A percentile compares a stretch with the other conserved stretches of the same genome.
Evolutionary conservation across 1,140 invertebrate species (phyloP).

Genomic region (Plodia interpunctella): DNA sequence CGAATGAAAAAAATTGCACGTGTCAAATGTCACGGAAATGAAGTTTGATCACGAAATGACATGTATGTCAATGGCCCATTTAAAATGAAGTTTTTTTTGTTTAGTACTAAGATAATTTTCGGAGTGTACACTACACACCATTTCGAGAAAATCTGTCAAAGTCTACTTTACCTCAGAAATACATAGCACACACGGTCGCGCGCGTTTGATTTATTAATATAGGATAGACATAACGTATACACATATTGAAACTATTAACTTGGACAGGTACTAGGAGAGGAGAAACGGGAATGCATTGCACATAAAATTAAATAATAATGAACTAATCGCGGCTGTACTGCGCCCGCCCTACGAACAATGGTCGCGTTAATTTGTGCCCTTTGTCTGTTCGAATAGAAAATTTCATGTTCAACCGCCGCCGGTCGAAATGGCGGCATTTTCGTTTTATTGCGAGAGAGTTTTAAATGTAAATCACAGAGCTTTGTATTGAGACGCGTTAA

Average conservation of each 20-base stretch:
- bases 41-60: neutral
- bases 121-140: neutral
- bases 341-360: conserved; percentile 56
- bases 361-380: conserved; percentile 63
- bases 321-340: conserved; percentile 54
- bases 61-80: neutral
- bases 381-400: conserved; percentile 71
- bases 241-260: conserved; percentile 17
- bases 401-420: conserved; percentile 61
- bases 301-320: conserved; percentile 73
- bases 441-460: conserved; percentile 52
- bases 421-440: conserved; percentile 49
- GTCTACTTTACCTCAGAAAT: conserved; percentile 2
- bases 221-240: neutral
- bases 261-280: conserved; percentile 17
- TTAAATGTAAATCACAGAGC: conserved; percentile 62
- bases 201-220: conserved; percentile 17
- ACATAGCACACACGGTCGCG: neutral
- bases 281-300: conserved; percentile 26
- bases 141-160: conserved; percentile 3
- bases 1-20: neutral
- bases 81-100: neutral
- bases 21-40: neutral
- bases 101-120: neutral
- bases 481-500: conserved; percentile 44